Base-by-base conservation (phyloP, 2,888 invertebrate species). In the Eupelmus urozonus region DNA sequence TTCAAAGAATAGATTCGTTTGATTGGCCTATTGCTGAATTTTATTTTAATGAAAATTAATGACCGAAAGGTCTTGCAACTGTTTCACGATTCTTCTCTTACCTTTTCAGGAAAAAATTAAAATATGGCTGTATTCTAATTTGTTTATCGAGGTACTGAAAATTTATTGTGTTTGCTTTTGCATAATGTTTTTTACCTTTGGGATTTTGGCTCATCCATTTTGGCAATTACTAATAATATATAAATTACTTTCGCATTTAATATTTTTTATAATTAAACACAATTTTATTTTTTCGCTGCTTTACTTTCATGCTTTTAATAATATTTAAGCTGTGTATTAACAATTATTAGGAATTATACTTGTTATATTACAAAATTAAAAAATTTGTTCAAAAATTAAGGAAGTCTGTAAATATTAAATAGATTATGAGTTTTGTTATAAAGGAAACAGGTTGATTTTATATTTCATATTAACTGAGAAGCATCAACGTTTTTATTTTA, bases 101-200 rank as follows among this genome's bases (percentile, higher is more conserved):
- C 80, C 63, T 71, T 88, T 88, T 82, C 86, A 88, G 88, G 87
- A 82, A 84, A 85, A 85, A 86, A 84, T 81, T 88, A 88, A 82
- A 82, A 81, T 57, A 57, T 84, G 85, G 83, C 85, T 86, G 83
- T 85, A 63, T 45, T 67, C 78, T 80, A 76, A 72, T 85, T 85
- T 86, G 84, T 83, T 86, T 84, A 84, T 85, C 81, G 82, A 88
- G 87, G 87, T 88, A 88, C 83, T 85, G 80, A 85, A 84, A 76
- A 79, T 82, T 78, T 85, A 83, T 83, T 76, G 67, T 78, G 75
- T 78, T 71, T 78, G 67, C 63, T 73, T 80, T 63, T 59, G 60
- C 55, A 49, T 53, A n/a, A n/a, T 76, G 42, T 75, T 71, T 45
- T 65, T 72, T 51, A 70, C 45, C 25, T 71, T 76, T 73, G 53